Base-by-base conservation (phyloP, 2,888 invertebrate genomes). In the Stegana nigrithorax region DNA sequence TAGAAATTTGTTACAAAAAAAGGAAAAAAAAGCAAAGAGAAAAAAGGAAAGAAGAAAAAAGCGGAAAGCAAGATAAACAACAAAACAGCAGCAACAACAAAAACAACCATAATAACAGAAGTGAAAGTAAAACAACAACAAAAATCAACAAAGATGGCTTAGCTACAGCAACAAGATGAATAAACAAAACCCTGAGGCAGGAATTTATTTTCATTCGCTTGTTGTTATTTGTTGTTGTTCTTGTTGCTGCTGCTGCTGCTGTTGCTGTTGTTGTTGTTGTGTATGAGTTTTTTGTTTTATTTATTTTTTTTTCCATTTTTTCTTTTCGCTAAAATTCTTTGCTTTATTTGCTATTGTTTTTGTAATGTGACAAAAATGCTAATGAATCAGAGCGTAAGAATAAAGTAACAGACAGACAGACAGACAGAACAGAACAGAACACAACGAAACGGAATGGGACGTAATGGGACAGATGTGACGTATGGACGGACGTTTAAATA, bases 361-460 rank as follows among this genome's bases (percentile, higher is more conserved):
- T 25, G 14, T 53, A 53, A 53, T 53, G 53, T 65, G 71, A 71
- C 69, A 72, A 69, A 75, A 79, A 80, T 79, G 72, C 69, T 77
- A 79, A 77, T 78, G 77, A 75, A 75, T 71, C 67, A 60, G 44
- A 58, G 45, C 10, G 45, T 44, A 14, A 53, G 32, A 61, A 47
- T 17, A 21, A 53, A 39, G 55, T 21, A 60, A 47, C 47, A 59
- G 32, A 47, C 27, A 19, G 25, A 44, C 51, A 17, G 44, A 51
- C 19, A 51, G 32, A 51, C 14, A 32, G 14, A 14, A 14, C 12
- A 39, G 14, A 39, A 39, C 39, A 8, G 17, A n/a, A n/a, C n/a
- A n/a, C n/a, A n/a, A n/a, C n/a, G n/a, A n/a, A n/a, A n/a, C n/a
- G n/a, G n/a, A n/a, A n/a, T n/a, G n/a, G n/a, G n/a, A n/a, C n/a